Percentiles rank a stretch among this genome's conserved stretches.
Evolutionary conservation across 2,797 vertebrate genomes (phyloP).

Genomic region (Myotis planiceps): DNA sequence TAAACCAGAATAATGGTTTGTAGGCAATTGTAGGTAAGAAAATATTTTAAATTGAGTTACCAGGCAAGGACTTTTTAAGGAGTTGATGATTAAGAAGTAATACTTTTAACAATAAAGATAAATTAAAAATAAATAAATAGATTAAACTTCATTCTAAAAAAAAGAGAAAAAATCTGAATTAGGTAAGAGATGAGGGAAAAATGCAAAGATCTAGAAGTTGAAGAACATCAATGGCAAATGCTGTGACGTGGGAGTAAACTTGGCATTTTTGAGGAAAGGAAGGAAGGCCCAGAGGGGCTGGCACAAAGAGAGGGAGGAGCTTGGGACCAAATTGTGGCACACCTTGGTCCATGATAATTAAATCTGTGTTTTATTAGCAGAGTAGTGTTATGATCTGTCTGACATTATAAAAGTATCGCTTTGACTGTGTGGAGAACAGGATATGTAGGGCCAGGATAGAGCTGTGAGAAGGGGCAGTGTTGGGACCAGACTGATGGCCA

Average conservation of each 20-base stretch:
- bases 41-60: neutral
- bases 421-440: neutral
- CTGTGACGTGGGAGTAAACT: neutral
- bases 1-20: neutral
- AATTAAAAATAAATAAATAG: no score
- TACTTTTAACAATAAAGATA: no score
- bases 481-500: no score
- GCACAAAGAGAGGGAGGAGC: fast-evolving
- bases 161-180: neutral
- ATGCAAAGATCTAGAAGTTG: neutral
- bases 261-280: neutral
- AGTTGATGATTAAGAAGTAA: neutral
- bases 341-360: neutral
- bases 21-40: neutral
- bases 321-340: neutral
- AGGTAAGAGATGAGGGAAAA: neutral
- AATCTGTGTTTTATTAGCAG: neutral
- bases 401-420: neutral
- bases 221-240: neutral
- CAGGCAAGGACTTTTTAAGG: neutral
- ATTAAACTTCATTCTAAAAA: no score
- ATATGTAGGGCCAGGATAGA: fast-evolving
- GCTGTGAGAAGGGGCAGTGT: fast-evolving
- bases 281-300: neutral
- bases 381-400: neutral